Base-by-base conservation (phyloP, 2,797 vertebrate species). In the Alfaro cultratus region DNA sequence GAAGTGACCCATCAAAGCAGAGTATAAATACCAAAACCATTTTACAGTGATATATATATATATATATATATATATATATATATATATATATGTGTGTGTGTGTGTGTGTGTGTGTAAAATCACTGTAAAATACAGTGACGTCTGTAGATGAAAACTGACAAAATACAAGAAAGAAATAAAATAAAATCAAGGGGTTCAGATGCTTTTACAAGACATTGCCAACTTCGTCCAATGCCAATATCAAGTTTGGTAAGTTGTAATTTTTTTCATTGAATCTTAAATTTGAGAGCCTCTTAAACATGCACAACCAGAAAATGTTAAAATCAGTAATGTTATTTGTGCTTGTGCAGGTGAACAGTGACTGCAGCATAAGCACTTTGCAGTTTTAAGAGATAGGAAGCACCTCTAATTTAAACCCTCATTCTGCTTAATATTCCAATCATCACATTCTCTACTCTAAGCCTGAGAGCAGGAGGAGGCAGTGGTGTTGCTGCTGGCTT, bases 391-490 rank as follows among this genome's bases (percentile, higher is more conserved):
- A 64, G 45, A 49, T 31, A 60, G 39, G 45, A 18, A 31, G 51
- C 43, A 29, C 46, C 23, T 41, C 72, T 74, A 67, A 74, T 74
- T 74, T 53, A 67, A 74, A 49, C 62, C 51, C 46, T 51, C 29
- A 79, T 62, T 79, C 73, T 68, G 73, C 36, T 75, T n/a, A 68
- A 68, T 68, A 74, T 75, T 43, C 60, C 60, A 43, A 46, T 67
- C 57, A 62, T 49, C 57, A 64, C 72, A 39, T 11, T 41, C 77
- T 73, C 34, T 47, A 39, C 49, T 16, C 26, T n/a, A 7, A 15
- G 41, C 43, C 53, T 31, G 34, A 41, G 45, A 36, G 45, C 34
- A 39, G 8, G 47, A n/a, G 45, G 16, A 64, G 29, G 51, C 43
- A 45, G 29, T 57, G 10, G 5, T 46, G 51, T n/a, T 31, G 49